Base-by-base conservation (phyloP, 2,113 vertebrate genomes). In the Acrocephalus arundinaceus region DNA sequence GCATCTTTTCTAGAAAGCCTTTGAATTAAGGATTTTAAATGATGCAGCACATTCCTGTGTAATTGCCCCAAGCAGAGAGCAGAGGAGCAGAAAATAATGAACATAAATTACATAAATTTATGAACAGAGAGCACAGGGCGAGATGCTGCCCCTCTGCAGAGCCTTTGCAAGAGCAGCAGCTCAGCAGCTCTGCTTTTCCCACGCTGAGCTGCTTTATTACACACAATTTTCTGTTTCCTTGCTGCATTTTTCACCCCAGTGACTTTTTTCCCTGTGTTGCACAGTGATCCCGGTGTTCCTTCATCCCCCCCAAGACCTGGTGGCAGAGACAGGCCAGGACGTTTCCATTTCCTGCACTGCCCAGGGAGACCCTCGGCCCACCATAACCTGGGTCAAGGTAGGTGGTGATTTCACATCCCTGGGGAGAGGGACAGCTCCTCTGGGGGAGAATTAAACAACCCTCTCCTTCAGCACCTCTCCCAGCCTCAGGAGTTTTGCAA, bases 361-460 rank as follows among this genome's bases (percentile, higher is more conserved):
- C 63, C 97, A 97, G 59, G 97, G 97, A 15, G 97, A 98, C 39
- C 97, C 97, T 4, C 95, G 55, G 6, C 97, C 97, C 77, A 97
- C 94, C 80, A 97, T 98, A 9, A 98, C 96, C 55, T 98, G 97
- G 97, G 95, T 95, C 71, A 98, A 98, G 86, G 97, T 98, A 74
- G 10, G 94, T 61, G 51, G 5, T 2, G 72, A 4, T 25, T 3
- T 10, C 41, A 0, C 1, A 12, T 6, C 87, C 4, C 20, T 4
- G 33, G 67, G 68, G 20, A 39, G 11, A 21, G 5, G 54, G 70
- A 4, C 0, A 5, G 46, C n/a, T 79, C 43, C 45, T 41, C 54
- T 5, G 0, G 3, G 4, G 18, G 12, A 49, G 30, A 58, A 7
- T 41, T 15, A 13, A 59, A 30, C 49, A 37, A 0, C 27, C 9